Percentiles rank a stretch among this genome's conserved stretches.
Conservation (phyloP, 2,113 vertebrate genomes). For the Parotia lawesii region DNA sequence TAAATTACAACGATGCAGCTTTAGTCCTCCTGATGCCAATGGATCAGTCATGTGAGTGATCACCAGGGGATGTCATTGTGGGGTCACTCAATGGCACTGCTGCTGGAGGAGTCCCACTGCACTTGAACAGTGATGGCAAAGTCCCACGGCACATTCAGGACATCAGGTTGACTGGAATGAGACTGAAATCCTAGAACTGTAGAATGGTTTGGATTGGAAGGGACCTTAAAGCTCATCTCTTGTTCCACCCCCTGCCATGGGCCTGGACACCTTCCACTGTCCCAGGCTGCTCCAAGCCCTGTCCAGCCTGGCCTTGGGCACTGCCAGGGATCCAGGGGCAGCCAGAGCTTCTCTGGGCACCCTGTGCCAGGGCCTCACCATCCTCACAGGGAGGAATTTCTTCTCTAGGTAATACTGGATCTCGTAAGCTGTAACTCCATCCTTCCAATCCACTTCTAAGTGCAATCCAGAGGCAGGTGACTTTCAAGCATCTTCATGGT, state of each 20-base stretch:
- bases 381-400: neutral
- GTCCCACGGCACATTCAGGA: neutral
- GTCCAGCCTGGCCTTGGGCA: neutral
- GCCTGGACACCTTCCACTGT: neutral
- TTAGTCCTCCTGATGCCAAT: neutral
- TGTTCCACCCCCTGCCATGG: neutral
- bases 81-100: neutral
- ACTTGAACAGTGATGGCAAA: accelerated
- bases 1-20: neutral
- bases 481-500: neutral
- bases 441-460: neutral
- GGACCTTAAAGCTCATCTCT: neutral
- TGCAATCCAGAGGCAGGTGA: neutral
- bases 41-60: neutral
- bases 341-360: neutral
- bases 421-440: neutral
- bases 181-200: neutral
- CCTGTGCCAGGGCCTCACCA: neutral
- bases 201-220: neutral
- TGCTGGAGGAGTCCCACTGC: neutral
- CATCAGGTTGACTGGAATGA: neutral
- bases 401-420: neutral
- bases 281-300: neutral
- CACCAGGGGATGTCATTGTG: neutral
- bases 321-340: neutral